A percentile compares a stretch with the other conserved stretches of the same genome.
These are phyloP conservation scores for Nansenia antarctica DNA, from an alignment of 2,113 vertebrate species.

Conservation along the genomic window DNA sequence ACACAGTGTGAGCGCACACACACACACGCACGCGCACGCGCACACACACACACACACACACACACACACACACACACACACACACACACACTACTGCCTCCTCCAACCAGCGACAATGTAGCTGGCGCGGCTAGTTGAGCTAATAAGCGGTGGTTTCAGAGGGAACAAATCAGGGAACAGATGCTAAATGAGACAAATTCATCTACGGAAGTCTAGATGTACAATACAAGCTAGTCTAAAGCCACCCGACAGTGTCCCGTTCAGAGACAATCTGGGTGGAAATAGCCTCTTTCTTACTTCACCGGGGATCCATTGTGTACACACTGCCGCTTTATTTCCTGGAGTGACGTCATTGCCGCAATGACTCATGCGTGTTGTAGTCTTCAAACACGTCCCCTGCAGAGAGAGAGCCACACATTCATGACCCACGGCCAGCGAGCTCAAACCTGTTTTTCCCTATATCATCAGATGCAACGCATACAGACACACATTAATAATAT, in stretches of 20 bases:
- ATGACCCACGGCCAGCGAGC: too few species aligned
- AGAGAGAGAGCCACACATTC: too few species aligned
- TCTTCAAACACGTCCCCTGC: not conserved
- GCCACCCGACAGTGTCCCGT: not conserved
- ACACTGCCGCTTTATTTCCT: not conserved
- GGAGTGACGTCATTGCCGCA: not conserved
- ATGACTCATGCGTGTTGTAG: not conserved
- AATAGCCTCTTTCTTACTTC: constrained; percentile 1
- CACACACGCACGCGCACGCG: not conserved
- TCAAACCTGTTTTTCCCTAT: too few species aligned
- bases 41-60: not conserved
- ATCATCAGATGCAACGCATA: too few species aligned
- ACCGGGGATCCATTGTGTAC: not conserved
- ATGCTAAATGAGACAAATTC: too few species aligned
- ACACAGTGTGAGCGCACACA: not conserved
- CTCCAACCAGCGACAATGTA: too few species aligned
- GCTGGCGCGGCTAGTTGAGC: not conserved
- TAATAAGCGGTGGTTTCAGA: not conserved
- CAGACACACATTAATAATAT: too few species aligned
- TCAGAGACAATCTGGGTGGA: not conserved
- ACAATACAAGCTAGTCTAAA: not conserved
- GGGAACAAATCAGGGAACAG: not conserved
- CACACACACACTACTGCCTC: not conserved
- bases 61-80: not conserved
- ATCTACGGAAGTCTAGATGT: not conserved